Percentiles rank a stretch among this genome's conserved stretches.
Conservation (phyloP, 2,113 vertebrate genomes). For the Ammodytes dubius region DNA sequence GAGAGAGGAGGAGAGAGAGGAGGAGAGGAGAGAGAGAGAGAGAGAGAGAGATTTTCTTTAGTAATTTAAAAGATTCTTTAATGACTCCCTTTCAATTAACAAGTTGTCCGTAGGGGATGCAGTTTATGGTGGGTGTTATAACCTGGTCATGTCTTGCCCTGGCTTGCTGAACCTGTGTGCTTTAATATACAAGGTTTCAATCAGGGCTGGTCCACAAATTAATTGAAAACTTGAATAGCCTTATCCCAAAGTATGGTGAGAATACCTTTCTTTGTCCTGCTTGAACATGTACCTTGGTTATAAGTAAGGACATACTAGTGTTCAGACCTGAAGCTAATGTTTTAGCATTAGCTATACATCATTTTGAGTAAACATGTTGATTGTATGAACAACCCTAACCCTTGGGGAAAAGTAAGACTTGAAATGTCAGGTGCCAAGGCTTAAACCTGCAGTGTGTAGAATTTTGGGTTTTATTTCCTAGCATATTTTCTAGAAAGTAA, state of each 20-base stretch:
- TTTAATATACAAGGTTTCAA: conserved; percentile 23
- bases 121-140: conserved; percentile 89
- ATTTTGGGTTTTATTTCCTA: too few species aligned
- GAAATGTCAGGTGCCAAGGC: too few species aligned
- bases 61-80: conserved; percentile 94
- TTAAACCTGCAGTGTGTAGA: too few species aligned
- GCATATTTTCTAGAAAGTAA: too few species aligned
- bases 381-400: neutral
- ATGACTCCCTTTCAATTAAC: conserved; percentile 87
- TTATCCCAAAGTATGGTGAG: conserved; percentile 85
- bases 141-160: conserved; percentile 82
- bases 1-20: too few species aligned
- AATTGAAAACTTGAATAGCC: conserved; percentile 88
- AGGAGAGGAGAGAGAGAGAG: conserved; percentile 69
- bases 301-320: neutral
- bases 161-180: conserved; percentile 42
- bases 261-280: too few species aligned
- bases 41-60: conserved; percentile 95
- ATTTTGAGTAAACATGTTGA: neutral
- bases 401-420: too few species aligned
- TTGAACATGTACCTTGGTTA: neutral
- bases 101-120: conserved; percentile 71
- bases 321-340: neutral
- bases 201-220: conserved; percentile 66
- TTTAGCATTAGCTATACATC: neutral